Evolutionary conservation across 2,113 vertebrate species (phyloP).

Genomic region (Platanista minor): DNA sequence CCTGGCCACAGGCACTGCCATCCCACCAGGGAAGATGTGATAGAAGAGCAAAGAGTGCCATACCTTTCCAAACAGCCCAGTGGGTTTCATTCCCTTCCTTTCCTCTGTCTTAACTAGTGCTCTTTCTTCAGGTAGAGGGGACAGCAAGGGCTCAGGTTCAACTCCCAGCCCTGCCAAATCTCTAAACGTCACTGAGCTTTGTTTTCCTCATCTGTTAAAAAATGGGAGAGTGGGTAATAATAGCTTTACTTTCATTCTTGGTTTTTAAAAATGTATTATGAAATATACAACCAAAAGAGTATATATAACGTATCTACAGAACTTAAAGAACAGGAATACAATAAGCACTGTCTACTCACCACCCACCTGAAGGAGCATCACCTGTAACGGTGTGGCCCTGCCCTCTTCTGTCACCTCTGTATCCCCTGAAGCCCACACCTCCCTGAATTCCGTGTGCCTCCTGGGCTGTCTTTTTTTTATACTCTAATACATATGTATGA

Average conservation of each 20-base stretch:
- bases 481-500: no score
- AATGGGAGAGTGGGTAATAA: fast-evolving
- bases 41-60: fast-evolving
- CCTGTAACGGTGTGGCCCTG: fast-evolving
- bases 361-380: neutral
- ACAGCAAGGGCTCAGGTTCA: neutral
- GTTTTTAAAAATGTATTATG: neutral
- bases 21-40: fast-evolving
- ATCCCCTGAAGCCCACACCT: fast-evolving
- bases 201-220: neutral
- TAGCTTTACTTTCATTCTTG: neutral
- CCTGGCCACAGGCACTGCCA: fast-evolving
- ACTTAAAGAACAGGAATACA: neutral
- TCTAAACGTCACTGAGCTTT: neutral
- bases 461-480: neutral
- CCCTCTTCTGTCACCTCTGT: neutral
- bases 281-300: neutral
- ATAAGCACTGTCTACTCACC: fast-evolving
- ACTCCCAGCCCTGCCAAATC: neutral
- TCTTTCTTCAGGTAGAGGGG: neutral
- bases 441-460: neutral
- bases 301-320: fast-evolving
- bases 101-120: neutral
- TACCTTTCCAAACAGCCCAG: neutral
- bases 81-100: fast-evolving